phyloP scores from a whole-genome alignment of 1,140 invertebrate species.

The Idris sp. region DNA sequence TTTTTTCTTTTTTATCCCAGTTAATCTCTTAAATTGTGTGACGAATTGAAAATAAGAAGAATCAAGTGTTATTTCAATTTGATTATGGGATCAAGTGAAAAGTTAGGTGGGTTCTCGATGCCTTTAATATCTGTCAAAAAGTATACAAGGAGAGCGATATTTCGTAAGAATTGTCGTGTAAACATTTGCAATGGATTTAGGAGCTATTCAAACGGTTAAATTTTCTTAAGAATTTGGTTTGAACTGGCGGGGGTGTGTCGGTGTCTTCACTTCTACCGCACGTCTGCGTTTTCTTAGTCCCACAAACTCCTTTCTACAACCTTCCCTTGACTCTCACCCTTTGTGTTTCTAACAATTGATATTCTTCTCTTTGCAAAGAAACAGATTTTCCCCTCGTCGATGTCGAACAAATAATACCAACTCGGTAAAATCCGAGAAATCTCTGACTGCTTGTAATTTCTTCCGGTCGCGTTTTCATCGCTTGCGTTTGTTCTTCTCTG shows the following conservation, averaged over 20 bases:
- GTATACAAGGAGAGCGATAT: slow-evolving; percentile 61
- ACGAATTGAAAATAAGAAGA: slow-evolving; percentile 27
- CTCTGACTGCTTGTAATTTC: slow-evolving; percentile 59
- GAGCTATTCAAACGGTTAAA: slow-evolving; percentile 79
- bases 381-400: slow-evolving; percentile 75
- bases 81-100: slow-evolving; percentile 40
- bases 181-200: slow-evolving; percentile 79
- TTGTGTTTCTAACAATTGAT: slow-evolving; percentile 80
- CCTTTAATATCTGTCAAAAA: slow-evolving; percentile 26
- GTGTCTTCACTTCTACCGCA: slow-evolving; percentile 55
- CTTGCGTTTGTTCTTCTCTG: slow-evolving; percentile 36
- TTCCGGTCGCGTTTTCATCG: slow-evolving; percentile 57
- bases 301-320: slow-evolving; percentile 56
- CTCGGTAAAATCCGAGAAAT: slow-evolving; percentile 72
- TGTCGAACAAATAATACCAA: slow-evolving; percentile 77
- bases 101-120: slow-evolving; percentile 35
- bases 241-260: slow-evolving; percentile 72
- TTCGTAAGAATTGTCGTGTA: slow-evolving; percentile 75
- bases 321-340: slow-evolving; percentile 72
- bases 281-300: slow-evolving; percentile 63
- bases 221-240: slow-evolving; percentile 80
- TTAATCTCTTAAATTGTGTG: background rate
- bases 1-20: background rate
- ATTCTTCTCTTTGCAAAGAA: slow-evolving; percentile 78
- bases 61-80: slow-evolving; percentile 39